Evolutionary conservation across 2,888 invertebrate species (phyloP).

Genomic region (Heliconius sara): DNA sequence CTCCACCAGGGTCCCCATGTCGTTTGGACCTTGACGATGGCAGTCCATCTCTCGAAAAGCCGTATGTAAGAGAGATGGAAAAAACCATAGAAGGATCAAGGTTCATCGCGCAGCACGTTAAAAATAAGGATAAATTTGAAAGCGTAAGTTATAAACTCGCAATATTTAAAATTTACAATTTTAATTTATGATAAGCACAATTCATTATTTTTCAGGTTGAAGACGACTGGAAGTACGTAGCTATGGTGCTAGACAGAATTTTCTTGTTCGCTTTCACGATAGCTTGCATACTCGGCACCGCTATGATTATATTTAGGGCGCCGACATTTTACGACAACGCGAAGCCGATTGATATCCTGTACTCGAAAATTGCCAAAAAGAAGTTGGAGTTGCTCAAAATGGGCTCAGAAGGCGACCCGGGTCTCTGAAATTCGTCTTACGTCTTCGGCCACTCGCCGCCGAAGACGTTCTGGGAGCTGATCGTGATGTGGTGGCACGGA

Average conservation of each 20-base stretch:
- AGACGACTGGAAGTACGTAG: constrained; percentile 99
- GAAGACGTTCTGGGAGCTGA: constrained; percentile 86
- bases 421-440: constrained; percentile 88
- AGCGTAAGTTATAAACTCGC: constrained; percentile 87
- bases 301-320: constrained; percentile 93
- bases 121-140: constrained; percentile 97
- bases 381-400: constrained; percentile 94
- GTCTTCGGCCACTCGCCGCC: constrained; percentile 88
- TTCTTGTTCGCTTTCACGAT: constrained; percentile 98
- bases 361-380: constrained; percentile 96
- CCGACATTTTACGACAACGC: constrained; percentile 96
- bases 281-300: constrained; percentile 95
- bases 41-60: constrained; percentile 92
- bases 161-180: not conserved
- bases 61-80: constrained; percentile 93
- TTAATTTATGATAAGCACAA: constrained; percentile 14
- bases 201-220: constrained; percentile 87
- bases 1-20: constrained; percentile 87
- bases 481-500: constrained; percentile 84
- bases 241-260: constrained; percentile 97
- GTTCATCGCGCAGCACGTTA: constrained; percentile 97
- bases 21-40: constrained; percentile 84
- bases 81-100: constrained; percentile 96
- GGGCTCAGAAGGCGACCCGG: constrained; percentile 89
- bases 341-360: constrained; percentile 94